Evolutionary conservation across 2,113 vertebrate species (phyloP).

Genomic region (Porphyrio hochstetteri): DNA sequence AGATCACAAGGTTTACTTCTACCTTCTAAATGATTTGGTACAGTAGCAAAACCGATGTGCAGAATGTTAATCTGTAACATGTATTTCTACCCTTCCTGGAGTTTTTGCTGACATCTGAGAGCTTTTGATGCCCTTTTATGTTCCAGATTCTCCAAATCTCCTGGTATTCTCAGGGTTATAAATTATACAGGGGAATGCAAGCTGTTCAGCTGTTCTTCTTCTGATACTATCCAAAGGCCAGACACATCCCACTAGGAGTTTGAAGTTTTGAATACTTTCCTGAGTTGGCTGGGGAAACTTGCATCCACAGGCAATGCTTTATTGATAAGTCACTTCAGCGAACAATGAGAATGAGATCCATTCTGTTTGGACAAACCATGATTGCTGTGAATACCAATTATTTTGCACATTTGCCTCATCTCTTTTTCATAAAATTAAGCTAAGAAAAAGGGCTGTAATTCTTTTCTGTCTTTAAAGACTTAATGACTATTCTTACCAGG

Average conservation of each 20-base stretch:
- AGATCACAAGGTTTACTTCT: neutral
- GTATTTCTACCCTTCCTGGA: neutral
- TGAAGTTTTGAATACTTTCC: neutral
- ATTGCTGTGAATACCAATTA: neutral
- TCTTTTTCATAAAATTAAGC: neutral
- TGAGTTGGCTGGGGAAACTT: neutral
- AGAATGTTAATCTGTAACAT: neutral
- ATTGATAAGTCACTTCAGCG: neutral
- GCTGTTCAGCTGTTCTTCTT: neutral
- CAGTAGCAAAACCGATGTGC: neutral
- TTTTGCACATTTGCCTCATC: neutral
- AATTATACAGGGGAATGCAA: neutral
- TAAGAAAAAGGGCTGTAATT: neutral
- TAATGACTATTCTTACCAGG: neutral
- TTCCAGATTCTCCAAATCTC: neutral
- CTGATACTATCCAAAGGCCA: neutral
- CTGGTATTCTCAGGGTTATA: neutral
- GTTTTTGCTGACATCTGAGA: neutral
- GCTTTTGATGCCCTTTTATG: neutral
- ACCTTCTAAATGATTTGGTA: neutral
- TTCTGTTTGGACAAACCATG: neutral
- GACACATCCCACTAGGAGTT: neutral
- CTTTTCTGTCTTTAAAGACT: neutral
- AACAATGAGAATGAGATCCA: neutral
- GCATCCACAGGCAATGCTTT: neutral